Conservation (phyloP, 2,888 invertebrate genomes). For the Gortyna flavago region DNA sequence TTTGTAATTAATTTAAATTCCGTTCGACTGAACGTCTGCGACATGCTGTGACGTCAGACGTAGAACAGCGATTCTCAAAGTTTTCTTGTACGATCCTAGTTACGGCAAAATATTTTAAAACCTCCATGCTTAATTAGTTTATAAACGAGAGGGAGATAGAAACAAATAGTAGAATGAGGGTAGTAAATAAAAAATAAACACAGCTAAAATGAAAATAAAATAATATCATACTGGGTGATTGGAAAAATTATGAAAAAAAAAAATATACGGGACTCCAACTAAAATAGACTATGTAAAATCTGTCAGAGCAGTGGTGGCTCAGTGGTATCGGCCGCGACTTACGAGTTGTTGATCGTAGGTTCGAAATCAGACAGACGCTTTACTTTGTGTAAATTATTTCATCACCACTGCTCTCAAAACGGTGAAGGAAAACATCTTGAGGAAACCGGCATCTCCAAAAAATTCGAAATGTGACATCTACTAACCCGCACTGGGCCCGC, state of each 20-base stretch:
- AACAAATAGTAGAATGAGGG: not conserved
- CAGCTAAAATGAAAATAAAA: not conserved
- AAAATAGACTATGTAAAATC: not conserved
- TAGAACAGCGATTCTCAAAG: slow-evolving; percentile 28
- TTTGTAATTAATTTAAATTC: slow-evolving; percentile 37
- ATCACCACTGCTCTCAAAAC: no score
- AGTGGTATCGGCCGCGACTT: no score
- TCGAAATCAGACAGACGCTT: no score
- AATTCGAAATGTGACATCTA: no score
- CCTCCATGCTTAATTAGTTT: not conserved
- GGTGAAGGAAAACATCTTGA: no score
- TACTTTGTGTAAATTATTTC: no score
- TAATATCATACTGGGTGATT: not conserved
- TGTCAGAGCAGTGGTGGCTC: no score
- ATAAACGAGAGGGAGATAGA: not conserved
- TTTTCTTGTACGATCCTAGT: not conserved
- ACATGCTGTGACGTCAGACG: slow-evolving; percentile 1
- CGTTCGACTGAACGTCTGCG: slow-evolving; percentile 2
- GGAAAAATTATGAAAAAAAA: not conserved
- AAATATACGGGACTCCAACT: no score
- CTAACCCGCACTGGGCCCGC: no score
- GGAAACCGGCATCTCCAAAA: no score
- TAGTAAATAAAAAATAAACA: no score
- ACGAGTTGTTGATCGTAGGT: no score
- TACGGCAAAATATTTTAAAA: not conserved